phyloP scores from a whole-genome alignment of 2,113 vertebrate genomes.

The Parus major region DNA sequence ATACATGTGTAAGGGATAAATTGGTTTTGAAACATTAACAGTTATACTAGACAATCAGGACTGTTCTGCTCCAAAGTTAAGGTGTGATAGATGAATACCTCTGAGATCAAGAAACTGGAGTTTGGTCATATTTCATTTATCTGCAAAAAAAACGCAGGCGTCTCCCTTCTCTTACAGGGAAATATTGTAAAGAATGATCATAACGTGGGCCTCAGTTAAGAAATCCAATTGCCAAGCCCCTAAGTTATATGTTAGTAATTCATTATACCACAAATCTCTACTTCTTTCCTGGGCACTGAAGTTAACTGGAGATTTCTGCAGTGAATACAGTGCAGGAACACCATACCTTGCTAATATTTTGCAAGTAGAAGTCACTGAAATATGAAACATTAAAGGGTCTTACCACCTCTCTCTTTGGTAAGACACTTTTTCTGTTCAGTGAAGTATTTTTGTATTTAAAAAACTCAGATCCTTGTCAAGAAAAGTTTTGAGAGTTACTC shows the following conservation, averaged over 20 bases:
- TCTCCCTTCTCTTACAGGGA: not conserved
- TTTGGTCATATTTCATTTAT: not conserved
- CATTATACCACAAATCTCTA: rapidly evolving
- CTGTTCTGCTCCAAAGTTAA: not conserved
- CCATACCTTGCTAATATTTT: not conserved
- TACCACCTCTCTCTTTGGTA: not conserved
- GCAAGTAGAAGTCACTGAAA: not conserved
- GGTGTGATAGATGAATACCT: not conserved
- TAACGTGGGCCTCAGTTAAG: not conserved
- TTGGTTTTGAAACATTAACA: not conserved
- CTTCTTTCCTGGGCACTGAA: not conserved
- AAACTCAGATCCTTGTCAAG: not conserved
- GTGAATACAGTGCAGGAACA: not conserved
- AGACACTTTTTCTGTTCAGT: not conserved
- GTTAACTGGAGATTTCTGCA: not conserved
- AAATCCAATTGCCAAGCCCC: not conserved
- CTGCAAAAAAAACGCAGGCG: rapidly evolving
- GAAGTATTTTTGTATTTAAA: not conserved
- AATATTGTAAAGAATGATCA: not conserved
- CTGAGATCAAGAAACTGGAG: not conserved
- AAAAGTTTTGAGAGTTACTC: not conserved
- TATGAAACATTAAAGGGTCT: not conserved
- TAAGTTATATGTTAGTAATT: not conserved
- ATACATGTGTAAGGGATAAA: not conserved
- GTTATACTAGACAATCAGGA: not conserved